Conservation (phyloP, 2,797 vertebrate species). For the Rhinophrynus dorsalis region DNA sequence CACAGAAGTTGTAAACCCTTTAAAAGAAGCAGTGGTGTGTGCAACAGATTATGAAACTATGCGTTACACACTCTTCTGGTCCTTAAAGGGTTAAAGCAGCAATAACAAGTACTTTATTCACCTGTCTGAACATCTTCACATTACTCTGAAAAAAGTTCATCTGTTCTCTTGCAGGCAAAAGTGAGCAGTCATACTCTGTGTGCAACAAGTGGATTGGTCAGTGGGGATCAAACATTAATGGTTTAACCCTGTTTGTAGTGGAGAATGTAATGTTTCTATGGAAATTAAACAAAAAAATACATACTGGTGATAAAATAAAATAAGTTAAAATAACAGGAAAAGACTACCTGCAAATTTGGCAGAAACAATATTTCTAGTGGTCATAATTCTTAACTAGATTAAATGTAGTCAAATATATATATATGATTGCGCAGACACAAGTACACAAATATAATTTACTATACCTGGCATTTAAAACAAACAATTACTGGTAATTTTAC, state of each 20-base stretch:
- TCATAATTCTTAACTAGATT: too few relatives aligned
- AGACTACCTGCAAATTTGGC: slow-evolving; percentile 2
- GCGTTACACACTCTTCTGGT: too few relatives aligned
- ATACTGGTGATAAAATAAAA: neutral
- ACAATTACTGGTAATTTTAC: too few relatives aligned
- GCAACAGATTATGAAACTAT: too few relatives aligned
- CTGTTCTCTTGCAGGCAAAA: neutral
- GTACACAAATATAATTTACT: too few relatives aligned
- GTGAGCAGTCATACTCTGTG: neutral
- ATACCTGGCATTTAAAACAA: too few relatives aligned
- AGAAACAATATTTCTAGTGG: too few relatives aligned
- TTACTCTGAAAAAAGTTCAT: neutral
- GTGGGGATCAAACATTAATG: neutral
- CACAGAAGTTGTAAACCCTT: too few relatives aligned
- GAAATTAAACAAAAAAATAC: neutral
- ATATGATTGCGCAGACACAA: too few relatives aligned
- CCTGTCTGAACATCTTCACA: neutral
- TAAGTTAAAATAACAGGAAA: neutral
- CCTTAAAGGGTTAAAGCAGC: slow-evolving; percentile 28
- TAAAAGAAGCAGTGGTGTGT: too few relatives aligned
- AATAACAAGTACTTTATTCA: neutral
- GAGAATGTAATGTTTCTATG: neutral
- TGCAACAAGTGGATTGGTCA: neutral
- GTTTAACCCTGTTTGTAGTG: neutral
- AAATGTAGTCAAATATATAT: too few relatives aligned